Base-by-base conservation (phyloP, 2,888 invertebrate species). In the Drosophila histrio region DNA sequence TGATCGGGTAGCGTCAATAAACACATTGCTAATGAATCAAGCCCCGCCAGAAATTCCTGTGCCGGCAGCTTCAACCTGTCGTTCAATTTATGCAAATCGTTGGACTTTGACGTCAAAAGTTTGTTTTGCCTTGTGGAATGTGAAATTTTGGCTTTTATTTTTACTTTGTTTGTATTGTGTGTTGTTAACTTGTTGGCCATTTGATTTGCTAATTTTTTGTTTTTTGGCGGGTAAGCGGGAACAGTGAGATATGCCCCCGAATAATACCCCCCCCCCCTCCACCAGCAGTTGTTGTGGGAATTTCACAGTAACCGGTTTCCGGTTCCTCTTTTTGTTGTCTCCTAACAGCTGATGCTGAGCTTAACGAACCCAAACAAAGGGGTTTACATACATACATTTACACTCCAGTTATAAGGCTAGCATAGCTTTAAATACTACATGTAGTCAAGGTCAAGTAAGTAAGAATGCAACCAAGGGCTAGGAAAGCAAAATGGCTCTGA, bases 61-160 rank as follows among this genome's bases (percentile, higher is more conserved):
- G 69, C 21, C 54, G 53, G 38, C 64, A 77, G 72, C 62, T 66
- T 77, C 46, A 66, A 72, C 60, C 59, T 71, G 74, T 77, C 44
- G 53, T 41, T 15, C 9, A 73, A 68, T 60, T 54, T 75, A 89
- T 80, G 70, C 81, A 82, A 86, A 86, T 87, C 66, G 30, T 21
- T 49, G n/a, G 72, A 71, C 61, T 78, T 86, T 90, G 89, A 90
- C 90, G 89, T 90, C 89, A 90, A 82, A 87, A 77, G 43, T 30
- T 53, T 22, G 30, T 34, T 21, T 53, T 53, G 53, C 54, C 53
- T 73, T 72, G 89, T 72, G 89, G 89, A 89, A 89, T 89, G 89
- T 73, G 72, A 87, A 79, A 81, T 80, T 77, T 87, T 61, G 67
- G 66, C 63, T 86, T 77, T 71, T 69, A n/a, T 30, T 11, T 30